Conservation (phyloP, 2,113 vertebrate genomes). For the Amblyornis subalaris region DNA sequence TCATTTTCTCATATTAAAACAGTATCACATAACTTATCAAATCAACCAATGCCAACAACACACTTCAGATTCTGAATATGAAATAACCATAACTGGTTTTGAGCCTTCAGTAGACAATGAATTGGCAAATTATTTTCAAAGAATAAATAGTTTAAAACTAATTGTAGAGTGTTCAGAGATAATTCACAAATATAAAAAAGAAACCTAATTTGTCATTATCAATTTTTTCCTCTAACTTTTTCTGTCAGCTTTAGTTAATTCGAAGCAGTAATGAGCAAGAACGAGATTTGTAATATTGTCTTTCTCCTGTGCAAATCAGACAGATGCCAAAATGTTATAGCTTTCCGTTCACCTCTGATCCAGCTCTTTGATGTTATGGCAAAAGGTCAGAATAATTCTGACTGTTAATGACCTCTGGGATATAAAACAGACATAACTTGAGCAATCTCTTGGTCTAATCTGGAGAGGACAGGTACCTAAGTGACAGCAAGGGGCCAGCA, state of each 20-base stretch:
- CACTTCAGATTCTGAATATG: background rate
- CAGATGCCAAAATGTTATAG: background rate
- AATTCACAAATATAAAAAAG: background rate
- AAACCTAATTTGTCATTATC: background rate
- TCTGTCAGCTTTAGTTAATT: background rate
- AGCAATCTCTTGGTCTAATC: background rate
- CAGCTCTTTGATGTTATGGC: background rate
- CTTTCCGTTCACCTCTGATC: background rate
- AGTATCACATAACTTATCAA: background rate
- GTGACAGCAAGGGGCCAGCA: background rate
- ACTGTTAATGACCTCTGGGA: background rate
- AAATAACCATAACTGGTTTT: background rate
- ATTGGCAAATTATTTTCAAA: background rate
- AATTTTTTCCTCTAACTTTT: background rate
- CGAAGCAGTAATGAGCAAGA: background rate
- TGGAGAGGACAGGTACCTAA: background rate
- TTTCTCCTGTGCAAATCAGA: background rate
- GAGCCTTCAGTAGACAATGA: background rate
- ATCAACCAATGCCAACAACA: background rate
- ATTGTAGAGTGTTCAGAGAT: background rate
- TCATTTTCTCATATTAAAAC: background rate
- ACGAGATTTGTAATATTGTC: background rate
- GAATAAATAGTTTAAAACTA: background rate
- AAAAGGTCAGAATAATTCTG: background rate
- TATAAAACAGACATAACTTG: background rate